Base-by-base conservation (phyloP, 2,113 vertebrate genomes). In the Oryzias melastigma region DNA sequence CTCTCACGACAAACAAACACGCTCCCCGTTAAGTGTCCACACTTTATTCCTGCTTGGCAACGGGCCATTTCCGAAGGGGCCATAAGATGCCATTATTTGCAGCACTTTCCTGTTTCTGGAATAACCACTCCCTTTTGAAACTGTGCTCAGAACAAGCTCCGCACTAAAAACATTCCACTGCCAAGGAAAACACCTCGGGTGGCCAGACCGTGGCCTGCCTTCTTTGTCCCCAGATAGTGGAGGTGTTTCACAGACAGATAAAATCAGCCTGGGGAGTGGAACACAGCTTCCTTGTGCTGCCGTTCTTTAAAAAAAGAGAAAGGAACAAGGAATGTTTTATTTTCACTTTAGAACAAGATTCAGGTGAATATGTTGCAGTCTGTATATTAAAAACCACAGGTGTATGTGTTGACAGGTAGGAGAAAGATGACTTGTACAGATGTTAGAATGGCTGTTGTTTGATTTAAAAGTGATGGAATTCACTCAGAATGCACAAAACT, bases 141-240 rank as follows among this genome's bases (percentile, higher is more conserved):
- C 48, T 60, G 58, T 4, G 41, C 62, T 20, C 72, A 82, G 71
- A 77, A 68, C 58, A 87, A 76, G 68, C 74, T 90, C 64, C 65
- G 73, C 63, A 83, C 82, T 85, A 81, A 88, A 89, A 87, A 87
- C 54, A 82, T 77, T 46, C 58, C 77, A 19, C 58, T 58, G 92
- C 92, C 91, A 94, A 93, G 88, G 84, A 91, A 85, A 94, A 92
- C 91, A 93, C 83, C 79, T 83, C 84, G 64, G 82, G 80, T 86
- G 88, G 88, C 78, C 77, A 68, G 73, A 53, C 65, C 58, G 20
- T 66, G n/a, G 69, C 75, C 84, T 80, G 41, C 87, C 86, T 87
- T 82, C 85, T 71, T 70, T 78, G 84, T 82, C 78, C 80, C 62
- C 17, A 27, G 71, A 70, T 65, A 61, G 54, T 59, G 10, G 74